Percentiles rank a stretch among this genome's conserved stretches.
These are phyloP conservation scores for Acronicta alni DNA, from an alignment of 2,888 invertebrate genomes.

Conservation along the genomic window DNA sequence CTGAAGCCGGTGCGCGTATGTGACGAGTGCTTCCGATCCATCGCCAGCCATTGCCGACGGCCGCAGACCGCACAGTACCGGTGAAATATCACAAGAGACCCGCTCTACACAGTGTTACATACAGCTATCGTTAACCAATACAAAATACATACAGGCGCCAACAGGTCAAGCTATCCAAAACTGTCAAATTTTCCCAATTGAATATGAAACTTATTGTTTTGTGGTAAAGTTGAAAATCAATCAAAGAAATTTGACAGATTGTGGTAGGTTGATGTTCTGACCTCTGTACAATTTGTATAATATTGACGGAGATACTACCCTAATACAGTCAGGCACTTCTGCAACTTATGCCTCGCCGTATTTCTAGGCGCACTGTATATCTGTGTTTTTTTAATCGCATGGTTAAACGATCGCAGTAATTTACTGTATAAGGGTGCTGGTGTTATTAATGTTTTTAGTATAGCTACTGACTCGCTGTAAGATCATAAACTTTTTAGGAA, in stretches of 20 bases:
- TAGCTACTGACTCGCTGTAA: conserved; percentile 6
- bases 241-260: too few relatives aligned
- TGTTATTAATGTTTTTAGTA: conserved; percentile 4
- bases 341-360: neutral
- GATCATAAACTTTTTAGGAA: too few relatives aligned
- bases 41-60: conserved; percentile 67
- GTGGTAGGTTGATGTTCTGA: too few relatives aligned
- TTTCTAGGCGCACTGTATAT: neutral
- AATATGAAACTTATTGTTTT: too few relatives aligned
- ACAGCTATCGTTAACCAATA: neutral
- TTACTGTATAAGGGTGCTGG: conserved; percentile 11
- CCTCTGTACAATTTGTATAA: conserved; percentile 8
- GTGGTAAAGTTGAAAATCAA: too few relatives aligned
- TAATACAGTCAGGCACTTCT: neutral
- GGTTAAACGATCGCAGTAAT: neutral
- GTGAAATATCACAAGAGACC: conserved; percentile 59
- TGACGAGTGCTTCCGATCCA: conserved; percentile 92
- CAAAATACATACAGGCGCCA: too few relatives aligned
- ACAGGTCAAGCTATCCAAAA: too few relatives aligned
- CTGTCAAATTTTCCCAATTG: too few relatives aligned
- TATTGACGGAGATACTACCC: neutral
- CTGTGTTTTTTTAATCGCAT: conserved; percentile 1
- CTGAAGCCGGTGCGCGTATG: conserved; percentile 98
- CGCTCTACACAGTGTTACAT: neutral
- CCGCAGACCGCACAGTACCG: conserved; percentile 58